Conservation (phyloP, 2,113 vertebrate genomes). For the Drymodes brunneopygia region DNA sequence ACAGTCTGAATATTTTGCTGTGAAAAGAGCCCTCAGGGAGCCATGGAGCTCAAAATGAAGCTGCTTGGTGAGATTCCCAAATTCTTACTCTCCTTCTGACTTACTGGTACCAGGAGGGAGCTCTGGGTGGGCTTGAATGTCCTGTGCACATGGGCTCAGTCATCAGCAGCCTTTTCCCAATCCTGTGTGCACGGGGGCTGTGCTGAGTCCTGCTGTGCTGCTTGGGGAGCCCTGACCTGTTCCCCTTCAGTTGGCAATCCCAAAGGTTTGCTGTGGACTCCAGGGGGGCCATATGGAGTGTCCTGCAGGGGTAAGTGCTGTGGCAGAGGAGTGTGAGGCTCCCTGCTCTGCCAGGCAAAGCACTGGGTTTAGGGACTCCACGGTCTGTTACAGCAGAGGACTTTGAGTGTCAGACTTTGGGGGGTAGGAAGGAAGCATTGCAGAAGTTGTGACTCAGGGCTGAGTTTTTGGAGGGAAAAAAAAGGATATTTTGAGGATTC, state of each 20-base stretch:
- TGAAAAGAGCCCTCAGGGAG: background rate
- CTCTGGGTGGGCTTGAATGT: accelerated
- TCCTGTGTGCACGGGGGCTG: accelerated
- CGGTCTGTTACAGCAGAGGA: background rate
- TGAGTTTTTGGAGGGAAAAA: accelerated
- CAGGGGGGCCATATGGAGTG: accelerated
- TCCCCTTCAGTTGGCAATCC: background rate
- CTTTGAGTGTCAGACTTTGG: background rate
- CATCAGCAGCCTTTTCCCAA: background rate
- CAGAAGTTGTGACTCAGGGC: background rate
- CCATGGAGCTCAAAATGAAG: background rate
- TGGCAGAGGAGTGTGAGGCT: accelerated
- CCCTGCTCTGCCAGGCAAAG: background rate
- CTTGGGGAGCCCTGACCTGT: background rate
- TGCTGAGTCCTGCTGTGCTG: accelerated
- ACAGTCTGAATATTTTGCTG: background rate
- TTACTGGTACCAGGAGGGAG: background rate
- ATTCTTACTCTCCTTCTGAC: background rate
- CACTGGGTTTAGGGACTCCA: background rate
- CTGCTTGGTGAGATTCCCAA: background rate
- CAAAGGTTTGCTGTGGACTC: background rate
- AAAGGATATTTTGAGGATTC: background rate
- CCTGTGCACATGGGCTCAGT: background rate
- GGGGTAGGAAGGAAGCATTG: background rate
- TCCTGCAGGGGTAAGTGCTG: background rate